Evolutionary conservation across 92 coral and sea anemone genomes (phyloP), one percentile per base, ranked within the genome.

Genomic region (Pocillopora grandis): DNA sequence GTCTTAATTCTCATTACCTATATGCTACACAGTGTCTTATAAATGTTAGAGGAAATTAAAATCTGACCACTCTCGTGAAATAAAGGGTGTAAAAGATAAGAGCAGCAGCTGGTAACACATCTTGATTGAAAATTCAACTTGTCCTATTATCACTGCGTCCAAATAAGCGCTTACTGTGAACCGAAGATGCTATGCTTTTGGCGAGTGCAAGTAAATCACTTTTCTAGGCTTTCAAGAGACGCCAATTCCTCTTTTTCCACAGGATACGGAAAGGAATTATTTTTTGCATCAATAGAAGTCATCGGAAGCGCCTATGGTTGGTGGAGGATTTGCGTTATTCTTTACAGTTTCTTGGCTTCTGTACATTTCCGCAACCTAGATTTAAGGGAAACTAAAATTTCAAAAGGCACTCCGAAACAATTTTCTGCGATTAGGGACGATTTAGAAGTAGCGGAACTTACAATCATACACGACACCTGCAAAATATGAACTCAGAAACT

Each of bases 311-410:
- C 84, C 91, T 19, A 86, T 27, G 21, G 86, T 84, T 19, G 86
- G 71, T 8, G 92, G 23, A 33, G 82, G 83, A 9, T 79, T 91
- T 5, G 92, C 88, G 70, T 85, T 94, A 93, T 96, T 96, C 90
- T 96, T 96, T n/a, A 96, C 98, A n/a, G 95, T 92, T 84, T 96
- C 98, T 76, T 96, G 98, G 71, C 91, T 91, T 67, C 98, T 86
- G 71, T 96, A 96, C 98, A 96, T 96, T 70, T 96, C 95, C 4
- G 98, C 98, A 27, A 96, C 98, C 98, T 95, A 85, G 14, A 60
- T 48, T 60, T 5, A 62, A 78, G 5, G 7, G 17, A 33, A 36
- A 27, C 31, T 27, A 27, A 21, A 2, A 19, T n/a, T n/a, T 59
- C 18, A 23, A 35, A 5, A 2, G 7, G 0, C 58, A 13, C 16